Base-by-base conservation (phyloP, 2,888 invertebrate species). In the Eubasilissa splendida region DNA sequence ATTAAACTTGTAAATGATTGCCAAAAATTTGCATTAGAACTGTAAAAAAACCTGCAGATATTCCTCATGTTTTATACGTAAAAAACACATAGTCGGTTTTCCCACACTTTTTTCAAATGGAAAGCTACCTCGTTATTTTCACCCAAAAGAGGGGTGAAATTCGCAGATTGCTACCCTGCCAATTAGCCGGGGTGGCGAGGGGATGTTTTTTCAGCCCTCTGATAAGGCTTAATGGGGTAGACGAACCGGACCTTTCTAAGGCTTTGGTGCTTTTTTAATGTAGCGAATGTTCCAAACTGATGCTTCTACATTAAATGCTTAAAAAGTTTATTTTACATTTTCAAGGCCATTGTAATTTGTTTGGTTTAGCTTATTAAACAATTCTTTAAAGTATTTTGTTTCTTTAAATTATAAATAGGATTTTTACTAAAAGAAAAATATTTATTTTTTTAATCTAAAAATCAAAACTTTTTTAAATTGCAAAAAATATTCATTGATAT, bases 171-270 rank as follows among this genome's bases (percentile, higher is more conserved):
- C 70, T 70, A 58, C 70, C 70, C 54, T 31, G 70, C 70, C 70
- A 70, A 70, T 70, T 70, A 70, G 70, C 22, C 12, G 14, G 54
- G 70, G 70, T 42, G 66, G 66, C 14, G 54, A 22, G 54, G 33
- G 53, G 70, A 10, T 12, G 50, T 70, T 53, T 70, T 70, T 70
- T 70, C 54, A 54, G 12, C 31, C 70, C 54, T 54, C 70, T 70
- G 70, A 70, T 70, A 70, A 70, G 70, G 70, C 54, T 54, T 70
- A 70, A 70, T 70, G 70, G 70, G 70, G 70, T 31, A 54, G 54
- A 33, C 53, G 31, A 70, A 70, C 70, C 54, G 70, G 70, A 70
- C 54, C 70, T 70, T 70, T 70, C 70, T 33, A 70, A 11, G 33
- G 54, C 54, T 70, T 54, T 53, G 11, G 54, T 54, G 70, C 70